Evolutionary conservation across 2,888 invertebrate genomes (phyloP), one percentile per base, ranked within the genome.

Genomic region (Habroteleia sp.): DNA sequence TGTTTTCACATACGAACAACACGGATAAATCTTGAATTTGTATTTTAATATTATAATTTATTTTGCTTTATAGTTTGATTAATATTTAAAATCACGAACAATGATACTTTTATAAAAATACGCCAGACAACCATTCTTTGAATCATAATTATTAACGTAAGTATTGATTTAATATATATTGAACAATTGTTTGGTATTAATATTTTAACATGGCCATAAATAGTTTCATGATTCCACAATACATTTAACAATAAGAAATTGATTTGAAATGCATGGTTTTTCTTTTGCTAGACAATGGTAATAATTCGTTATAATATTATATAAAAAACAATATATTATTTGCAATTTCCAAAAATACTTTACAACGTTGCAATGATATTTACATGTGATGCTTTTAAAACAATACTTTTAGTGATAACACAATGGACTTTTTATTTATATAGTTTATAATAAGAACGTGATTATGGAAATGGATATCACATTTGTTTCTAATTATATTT

Each of bases 141-240:
- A 44, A 46, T 54, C 54, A 39, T 54, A 41, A 54, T 29, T 31
- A 52, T 52, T 42, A 23, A 44, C 13, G 8, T n/a, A 6, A 25
- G 16, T 66, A 66, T 54, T 54, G 54, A 65, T 65, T 65, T 54
- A 65, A 54, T 46, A 44, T 16, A 23, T n/a, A 54, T 44, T 37
- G 54, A 54, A 44, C 37, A 65, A 65, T 54, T 52, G 65, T 65
- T 65, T 44, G 23, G 14, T 13, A 41, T 65, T 65, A 65, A 65
- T 52, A 65, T 13, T 65, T 65, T 11, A 65, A 52, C 27, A 2
- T n/a, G 35, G 13, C 37, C 65, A 20, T 65, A 65, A 65, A 65
- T 65, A 65, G 35, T 27, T 35, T 8, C 17, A 63, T n/a, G 4
- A 6, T 1, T 25, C 48, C 3, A 41, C 20, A n/a, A 10, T 25